These are phyloP conservation scores for Euglossa dilemma DNA, from an alignment of 1,140 invertebrate genomes.

Conservation along the genomic window DNA sequence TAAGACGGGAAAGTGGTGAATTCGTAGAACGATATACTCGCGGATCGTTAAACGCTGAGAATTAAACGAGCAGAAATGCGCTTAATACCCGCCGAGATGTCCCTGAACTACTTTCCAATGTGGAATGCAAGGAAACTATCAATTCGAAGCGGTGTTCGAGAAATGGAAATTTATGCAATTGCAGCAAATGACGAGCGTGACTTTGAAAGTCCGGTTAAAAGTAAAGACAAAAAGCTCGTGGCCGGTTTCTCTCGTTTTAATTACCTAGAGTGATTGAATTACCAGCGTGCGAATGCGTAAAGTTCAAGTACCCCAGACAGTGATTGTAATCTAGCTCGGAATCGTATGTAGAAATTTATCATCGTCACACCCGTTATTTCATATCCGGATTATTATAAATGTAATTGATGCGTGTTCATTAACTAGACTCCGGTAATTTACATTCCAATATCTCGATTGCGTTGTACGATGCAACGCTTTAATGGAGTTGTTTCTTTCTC, in stretches of 20 bases:
- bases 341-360: constrained; percentile 27
- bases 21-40: constrained; percentile 14
- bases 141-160: neutral
- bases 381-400: constrained; percentile 50
- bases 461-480: neutral
- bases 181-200: neutral
- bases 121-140: neutral
- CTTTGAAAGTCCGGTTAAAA: neutral
- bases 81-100: constrained; percentile 1
- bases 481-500: constrained; percentile 3
- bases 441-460: constrained; percentile 33
- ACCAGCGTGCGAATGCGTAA: neutral
- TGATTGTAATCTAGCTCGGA: constrained; percentile 26
- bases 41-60: constrained; percentile 12
- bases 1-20: constrained; percentile 2
- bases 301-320: neutral
- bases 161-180: neutral
- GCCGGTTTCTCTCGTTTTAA: neutral
- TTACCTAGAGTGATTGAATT: too few relatives aligned
- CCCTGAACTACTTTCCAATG: constrained; percentile 49
- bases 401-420: constrained; percentile 48
- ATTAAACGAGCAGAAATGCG: neutral
- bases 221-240: neutral
- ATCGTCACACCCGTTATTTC: constrained; percentile 36
- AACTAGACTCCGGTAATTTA: constrained; percentile 32